A percentile compares a stretch with the other conserved stretches of the same genome.
Evolutionary conservation across 2,797 vertebrate genomes (phyloP).

Genomic region (Sebastes iracundus): DNA sequence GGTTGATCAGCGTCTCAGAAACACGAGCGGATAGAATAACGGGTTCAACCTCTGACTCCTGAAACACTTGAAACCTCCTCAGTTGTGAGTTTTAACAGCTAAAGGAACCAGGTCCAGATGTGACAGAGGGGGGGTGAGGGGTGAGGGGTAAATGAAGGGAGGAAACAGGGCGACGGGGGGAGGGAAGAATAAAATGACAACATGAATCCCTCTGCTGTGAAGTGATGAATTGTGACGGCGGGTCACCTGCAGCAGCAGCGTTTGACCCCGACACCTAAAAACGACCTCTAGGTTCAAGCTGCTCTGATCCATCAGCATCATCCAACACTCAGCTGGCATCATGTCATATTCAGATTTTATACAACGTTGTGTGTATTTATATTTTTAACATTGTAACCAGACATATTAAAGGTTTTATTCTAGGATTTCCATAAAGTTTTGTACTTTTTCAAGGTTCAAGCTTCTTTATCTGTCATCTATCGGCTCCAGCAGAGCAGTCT

Average conservation of each 20-base stretch:
- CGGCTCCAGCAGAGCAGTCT: too few species aligned
- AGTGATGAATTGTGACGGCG: conserved; percentile 54
- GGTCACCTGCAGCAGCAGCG: conserved; percentile 27
- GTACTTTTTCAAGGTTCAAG: too few species aligned
- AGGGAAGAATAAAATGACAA: neutral
- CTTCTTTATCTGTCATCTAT: too few species aligned
- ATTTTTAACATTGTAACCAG: too few species aligned
- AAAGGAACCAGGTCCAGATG: conserved; percentile 55
- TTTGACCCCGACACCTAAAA: conserved; percentile 29
- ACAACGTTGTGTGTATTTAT: neutral
- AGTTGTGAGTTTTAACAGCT: conserved; percentile 13
- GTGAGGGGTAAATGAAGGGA: neutral
- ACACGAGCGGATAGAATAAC: conserved; percentile 9
- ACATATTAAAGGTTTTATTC: too few species aligned
- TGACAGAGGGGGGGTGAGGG: neutral
- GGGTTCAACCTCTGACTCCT: conserved; percentile 24
- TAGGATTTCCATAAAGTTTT: too few species aligned
- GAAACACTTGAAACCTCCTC: conserved; percentile 7
- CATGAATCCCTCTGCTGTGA: neutral
- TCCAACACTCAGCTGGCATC: neutral
- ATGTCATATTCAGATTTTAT: neutral
- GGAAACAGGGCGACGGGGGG: neutral
- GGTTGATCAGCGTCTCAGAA: neutral
- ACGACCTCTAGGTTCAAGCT: neutral
- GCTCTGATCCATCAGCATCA: conserved; percentile 5